These are phyloP conservation scores for Drosophila navojoa DNA, from an alignment of 1,140 invertebrate genomes.

Conservation along the genomic window DNA sequence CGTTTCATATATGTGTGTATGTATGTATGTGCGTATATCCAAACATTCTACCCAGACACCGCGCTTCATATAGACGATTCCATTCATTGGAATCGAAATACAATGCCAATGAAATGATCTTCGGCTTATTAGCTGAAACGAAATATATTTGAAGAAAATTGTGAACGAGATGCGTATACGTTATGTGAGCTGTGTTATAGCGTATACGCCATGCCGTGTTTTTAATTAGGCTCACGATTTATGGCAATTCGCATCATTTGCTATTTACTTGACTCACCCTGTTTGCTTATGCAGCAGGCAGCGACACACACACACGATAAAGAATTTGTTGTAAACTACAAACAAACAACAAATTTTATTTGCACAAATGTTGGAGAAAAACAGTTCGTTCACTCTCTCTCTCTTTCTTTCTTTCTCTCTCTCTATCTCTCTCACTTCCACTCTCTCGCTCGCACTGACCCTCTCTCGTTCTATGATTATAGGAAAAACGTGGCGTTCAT, in stretches of 20 bases:
- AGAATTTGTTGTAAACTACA: conserved; percentile 44
- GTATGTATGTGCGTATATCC: too few relatives aligned
- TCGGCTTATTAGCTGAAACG: background rate
- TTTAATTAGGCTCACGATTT: conserved; percentile 8
- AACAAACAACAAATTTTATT: conserved; percentile 28
- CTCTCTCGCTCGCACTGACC: background rate
- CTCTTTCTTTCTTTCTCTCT: conserved; percentile 13
- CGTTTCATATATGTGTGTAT: too few relatives aligned
- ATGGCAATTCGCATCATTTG: conserved; percentile 14
- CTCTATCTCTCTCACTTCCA: conserved; percentile 1
- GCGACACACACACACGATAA: conserved; percentile 46
- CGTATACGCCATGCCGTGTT: conserved; percentile 53
- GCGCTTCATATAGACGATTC: too few relatives aligned
- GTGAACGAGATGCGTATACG: conserved; percentile 38
- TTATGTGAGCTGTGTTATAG: conserved; percentile 42
- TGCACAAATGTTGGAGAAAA: conserved; percentile 30
- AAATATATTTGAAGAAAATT: too few relatives aligned
- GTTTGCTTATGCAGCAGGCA: conserved; percentile 79
- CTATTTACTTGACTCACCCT: conserved; percentile 64
- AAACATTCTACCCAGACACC: too few relatives aligned
- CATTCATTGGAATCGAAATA: too few relatives aligned
- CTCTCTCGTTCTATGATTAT: conserved; percentile 34
- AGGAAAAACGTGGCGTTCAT: conserved; percentile 64
- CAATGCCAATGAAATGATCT: too few relatives aligned
- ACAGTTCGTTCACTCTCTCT: conserved; percentile 7